Evolutionary conservation across 2,797 vertebrate genomes (phyloP).

Genomic region (Aeoliscus strigatus): DNA sequence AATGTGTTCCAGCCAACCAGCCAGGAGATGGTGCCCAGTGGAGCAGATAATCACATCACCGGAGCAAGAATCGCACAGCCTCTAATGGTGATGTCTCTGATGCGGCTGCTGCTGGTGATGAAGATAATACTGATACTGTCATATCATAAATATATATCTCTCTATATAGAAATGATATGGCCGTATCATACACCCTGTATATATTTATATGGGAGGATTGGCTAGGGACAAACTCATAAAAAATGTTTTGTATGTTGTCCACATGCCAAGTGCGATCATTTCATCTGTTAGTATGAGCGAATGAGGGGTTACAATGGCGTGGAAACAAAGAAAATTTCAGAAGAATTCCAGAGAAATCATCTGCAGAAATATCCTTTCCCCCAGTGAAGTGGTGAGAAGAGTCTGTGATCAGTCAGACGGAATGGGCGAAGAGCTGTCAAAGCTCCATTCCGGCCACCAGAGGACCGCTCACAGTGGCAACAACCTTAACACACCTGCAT

Average conservation of each 20-base stretch:
- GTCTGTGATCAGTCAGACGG: slow-evolving; percentile 42
- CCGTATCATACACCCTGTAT: too few relatives aligned
- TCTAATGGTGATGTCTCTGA: slow-evolving; percentile 20
- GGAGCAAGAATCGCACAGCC: slow-evolving; percentile 59
- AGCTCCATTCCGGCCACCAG: slow-evolving; percentile 35
- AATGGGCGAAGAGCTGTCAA: slow-evolving; percentile 30
- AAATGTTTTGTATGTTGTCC: neutral
- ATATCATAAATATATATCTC: too few relatives aligned
- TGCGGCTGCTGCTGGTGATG: slow-evolving; percentile 37
- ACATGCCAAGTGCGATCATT: slow-evolving; percentile 1
- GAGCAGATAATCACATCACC: slow-evolving; percentile 73
- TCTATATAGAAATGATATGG: too few relatives aligned
- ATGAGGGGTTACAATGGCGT: neutral
- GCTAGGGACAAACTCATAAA: too few relatives aligned
- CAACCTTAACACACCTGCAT: slow-evolving; percentile 62
- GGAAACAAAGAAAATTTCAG: neutral
- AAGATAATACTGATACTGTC: slow-evolving; percentile 33
- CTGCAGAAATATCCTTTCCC: slow-evolving; percentile 20
- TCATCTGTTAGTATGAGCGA: neutral
- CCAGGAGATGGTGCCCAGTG: slow-evolving; percentile 66
- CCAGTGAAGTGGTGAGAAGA: slow-evolving; percentile 31
- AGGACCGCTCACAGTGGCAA: slow-evolving; percentile 28
- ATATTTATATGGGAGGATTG: too few relatives aligned
- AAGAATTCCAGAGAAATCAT: slow-evolving; percentile 19
- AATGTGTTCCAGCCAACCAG: slow-evolving; percentile 68